phyloP scores from a whole-genome alignment of 2,797 vertebrate genomes.

The Poeciliopsis turneri region DNA sequence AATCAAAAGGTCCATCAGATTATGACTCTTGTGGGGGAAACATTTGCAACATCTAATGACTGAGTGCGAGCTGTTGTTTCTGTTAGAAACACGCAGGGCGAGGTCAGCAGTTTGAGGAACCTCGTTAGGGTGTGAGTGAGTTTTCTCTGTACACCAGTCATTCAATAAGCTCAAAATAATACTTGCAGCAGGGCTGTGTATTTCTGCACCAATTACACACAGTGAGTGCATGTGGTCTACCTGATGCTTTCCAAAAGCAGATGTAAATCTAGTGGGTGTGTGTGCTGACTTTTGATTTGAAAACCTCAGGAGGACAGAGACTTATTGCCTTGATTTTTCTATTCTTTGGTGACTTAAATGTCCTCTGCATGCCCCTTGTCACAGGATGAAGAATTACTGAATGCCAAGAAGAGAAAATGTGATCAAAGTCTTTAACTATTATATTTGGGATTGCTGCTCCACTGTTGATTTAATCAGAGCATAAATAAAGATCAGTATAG shows the following conservation, averaged over 20 bases:
- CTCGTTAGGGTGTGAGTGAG: conserved; percentile 17
- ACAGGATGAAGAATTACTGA: background rate
- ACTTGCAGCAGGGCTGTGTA: conserved; percentile 21
- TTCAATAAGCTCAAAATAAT: conserved; percentile 33
- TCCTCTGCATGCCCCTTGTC: background rate
- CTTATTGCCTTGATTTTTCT: background rate
- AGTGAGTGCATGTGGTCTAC: background rate
- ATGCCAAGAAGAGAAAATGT: background rate
- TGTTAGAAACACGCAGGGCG: conserved; percentile 35
- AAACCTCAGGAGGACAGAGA: background rate
- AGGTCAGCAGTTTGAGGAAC: conserved; percentile 38
- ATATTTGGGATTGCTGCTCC: background rate
- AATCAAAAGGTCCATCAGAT: conserved; percentile 54
- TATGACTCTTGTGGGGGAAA: conserved; percentile 30
- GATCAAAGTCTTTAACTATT: background rate
- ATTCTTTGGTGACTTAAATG: background rate
- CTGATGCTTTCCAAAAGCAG: conserved; percentile 21
- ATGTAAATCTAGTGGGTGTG: background rate
- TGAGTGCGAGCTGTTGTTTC: conserved; percentile 41
- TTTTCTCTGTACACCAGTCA: conserved; percentile 26
- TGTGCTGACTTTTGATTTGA: background rate
- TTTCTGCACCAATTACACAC: conserved; percentile 16
- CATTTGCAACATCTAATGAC: conserved; percentile 42
- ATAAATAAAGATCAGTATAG: background rate
- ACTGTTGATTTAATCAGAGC: background rate